These are phyloP conservation scores for Alfaro cultratus DNA, from an alignment of 2,797 vertebrate species.

Conservation along the genomic window DNA sequence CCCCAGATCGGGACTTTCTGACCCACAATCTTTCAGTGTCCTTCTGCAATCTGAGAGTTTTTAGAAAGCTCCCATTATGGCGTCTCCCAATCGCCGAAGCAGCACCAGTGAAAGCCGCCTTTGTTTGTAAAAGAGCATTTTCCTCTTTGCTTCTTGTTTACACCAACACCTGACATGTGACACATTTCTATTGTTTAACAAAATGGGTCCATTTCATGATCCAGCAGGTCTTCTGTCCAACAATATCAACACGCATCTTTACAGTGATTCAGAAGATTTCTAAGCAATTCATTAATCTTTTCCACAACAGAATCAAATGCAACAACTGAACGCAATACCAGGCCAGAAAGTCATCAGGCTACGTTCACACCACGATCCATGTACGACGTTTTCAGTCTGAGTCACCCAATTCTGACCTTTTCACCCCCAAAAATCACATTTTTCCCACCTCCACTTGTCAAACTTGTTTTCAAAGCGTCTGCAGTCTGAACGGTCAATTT, in stretches of 20 bases:
- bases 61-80: slow-evolving; percentile 11
- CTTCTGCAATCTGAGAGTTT: slow-evolving; percentile 28
- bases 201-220: neutral
- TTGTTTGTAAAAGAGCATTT: neutral
- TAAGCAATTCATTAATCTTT: no score
- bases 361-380: no score
- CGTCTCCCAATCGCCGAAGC: slow-evolving; percentile 19
- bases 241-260: neutral
- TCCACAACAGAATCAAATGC: neutral
- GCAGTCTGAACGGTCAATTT: neutral
- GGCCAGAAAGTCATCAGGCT: neutral
- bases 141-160: no score
- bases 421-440: neutral
- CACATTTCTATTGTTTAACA: neutral
- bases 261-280: neutral
- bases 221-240: neutral
- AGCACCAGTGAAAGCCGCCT: neutral
- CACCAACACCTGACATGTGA: neutral
- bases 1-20: slow-evolving; percentile 33
- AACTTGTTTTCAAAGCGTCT: neutral
- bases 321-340: neutral
- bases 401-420: neutral
- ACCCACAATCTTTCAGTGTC: slow-evolving; percentile 34
- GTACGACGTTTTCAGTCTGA: neutral
- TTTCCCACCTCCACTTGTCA: neutral